phyloP scores from a whole-genome alignment of 1,140 invertebrate genomes.

The Drosophila punjabiensis region DNA sequence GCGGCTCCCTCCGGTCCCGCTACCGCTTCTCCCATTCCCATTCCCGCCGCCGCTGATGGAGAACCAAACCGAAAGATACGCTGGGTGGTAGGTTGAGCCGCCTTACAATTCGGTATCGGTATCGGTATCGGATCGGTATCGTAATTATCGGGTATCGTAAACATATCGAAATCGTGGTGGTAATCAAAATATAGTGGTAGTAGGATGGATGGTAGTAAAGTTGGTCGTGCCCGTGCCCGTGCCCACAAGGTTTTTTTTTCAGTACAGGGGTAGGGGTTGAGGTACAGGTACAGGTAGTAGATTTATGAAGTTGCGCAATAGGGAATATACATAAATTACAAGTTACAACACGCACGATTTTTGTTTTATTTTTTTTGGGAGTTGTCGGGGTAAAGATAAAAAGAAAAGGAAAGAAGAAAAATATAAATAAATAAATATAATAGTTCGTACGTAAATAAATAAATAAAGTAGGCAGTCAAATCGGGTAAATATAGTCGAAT shows the following conservation, averaged over 20 bases:
- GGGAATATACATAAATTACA: constrained; percentile 18
- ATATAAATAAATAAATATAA: constrained; percentile 51
- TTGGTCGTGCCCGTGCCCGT: constrained; percentile 41
- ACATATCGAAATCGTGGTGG: constrained; percentile 20
- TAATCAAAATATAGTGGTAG: constrained; percentile 21
- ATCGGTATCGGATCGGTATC: no score
- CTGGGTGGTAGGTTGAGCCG: background rate
- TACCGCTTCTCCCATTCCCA: constrained; percentile 6
- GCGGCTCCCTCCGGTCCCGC: constrained; percentile 5
- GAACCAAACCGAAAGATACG: constrained; percentile 65
- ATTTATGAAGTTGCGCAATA: constrained; percentile 7
- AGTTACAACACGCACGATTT: constrained; percentile 36
- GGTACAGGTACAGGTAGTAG: constrained; percentile 5
- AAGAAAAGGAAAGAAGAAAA: constrained; percentile 53
- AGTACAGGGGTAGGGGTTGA: constrained; percentile 17
- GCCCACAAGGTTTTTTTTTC: constrained; percentile 18
- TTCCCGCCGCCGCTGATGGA: constrained; percentile 5
- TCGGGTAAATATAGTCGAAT: constrained; percentile 7
- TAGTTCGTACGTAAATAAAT: constrained; percentile 10
- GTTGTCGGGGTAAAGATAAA: constrained; percentile 24
- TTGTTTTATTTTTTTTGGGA: background rate
- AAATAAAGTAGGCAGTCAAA: constrained; percentile 21
- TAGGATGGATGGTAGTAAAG: constrained; percentile 28
- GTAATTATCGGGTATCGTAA: background rate
- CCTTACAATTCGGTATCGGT: constrained; percentile 9